These are phyloP conservation scores for Penaeus chinensis DNA, from an alignment of 1,140 invertebrate genomes.

Conservation along the genomic window DNA sequence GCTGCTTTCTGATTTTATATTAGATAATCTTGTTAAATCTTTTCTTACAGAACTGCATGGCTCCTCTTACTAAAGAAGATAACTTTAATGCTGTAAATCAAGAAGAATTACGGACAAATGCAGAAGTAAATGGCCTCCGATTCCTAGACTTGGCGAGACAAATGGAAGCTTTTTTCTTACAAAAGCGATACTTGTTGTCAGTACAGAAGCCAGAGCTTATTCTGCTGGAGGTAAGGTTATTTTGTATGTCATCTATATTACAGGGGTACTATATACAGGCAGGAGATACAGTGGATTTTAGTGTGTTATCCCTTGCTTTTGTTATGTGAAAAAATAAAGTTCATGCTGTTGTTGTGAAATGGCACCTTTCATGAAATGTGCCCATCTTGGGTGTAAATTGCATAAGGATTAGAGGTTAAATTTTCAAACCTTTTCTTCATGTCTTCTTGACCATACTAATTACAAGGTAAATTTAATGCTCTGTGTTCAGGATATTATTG, in stretches of 20 bases:
- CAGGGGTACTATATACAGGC: no score
- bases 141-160: slow-evolving; percentile 91
- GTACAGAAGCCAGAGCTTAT: slow-evolving; percentile 91
- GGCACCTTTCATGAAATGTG: no score
- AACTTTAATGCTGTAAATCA: slow-evolving; percentile 72
- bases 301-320: no score
- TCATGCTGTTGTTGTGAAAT: no score
- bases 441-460: slow-evolving; percentile 1
- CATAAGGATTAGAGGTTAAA: no score
- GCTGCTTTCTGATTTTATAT: no score
- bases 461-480: not conserved
- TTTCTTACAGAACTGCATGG: slow-evolving; percentile 60
- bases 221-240: slow-evolving; percentile 79
- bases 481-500: slow-evolving; percentile 78
- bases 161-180: slow-evolving; percentile 94
- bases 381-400: no score
- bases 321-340: no score
- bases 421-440: not conserved
- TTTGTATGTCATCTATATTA: not conserved
- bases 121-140: slow-evolving; percentile 84
- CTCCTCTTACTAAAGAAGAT: slow-evolving; percentile 63
- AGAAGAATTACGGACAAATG: slow-evolving; percentile 85
- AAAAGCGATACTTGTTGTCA: slow-evolving; percentile 89
- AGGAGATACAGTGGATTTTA: no score
- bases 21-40: not conserved